phyloP scores from a whole-genome alignment of 2,797 vertebrate genomes.

The Mycteria americana region DNA sequence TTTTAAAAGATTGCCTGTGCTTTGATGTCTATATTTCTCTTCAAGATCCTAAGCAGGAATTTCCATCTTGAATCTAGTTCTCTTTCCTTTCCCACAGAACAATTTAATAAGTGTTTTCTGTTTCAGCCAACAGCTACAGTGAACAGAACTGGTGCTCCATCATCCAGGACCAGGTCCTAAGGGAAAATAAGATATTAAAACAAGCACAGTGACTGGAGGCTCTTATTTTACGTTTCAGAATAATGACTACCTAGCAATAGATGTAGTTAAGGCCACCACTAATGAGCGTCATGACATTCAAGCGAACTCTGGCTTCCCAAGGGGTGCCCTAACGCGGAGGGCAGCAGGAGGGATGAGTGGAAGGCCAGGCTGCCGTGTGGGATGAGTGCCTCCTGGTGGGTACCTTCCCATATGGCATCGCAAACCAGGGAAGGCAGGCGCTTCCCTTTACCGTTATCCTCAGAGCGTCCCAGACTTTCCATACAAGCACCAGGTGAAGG shows the following conservation, averaged over 20 bases:
- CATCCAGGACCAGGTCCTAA: background rate
- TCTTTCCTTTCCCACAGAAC: background rate
- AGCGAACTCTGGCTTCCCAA: background rate
- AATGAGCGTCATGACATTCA: rapidly evolving
- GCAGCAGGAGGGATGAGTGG: rapidly evolving
- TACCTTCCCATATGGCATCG: rapidly evolving
- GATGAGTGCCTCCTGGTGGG: background rate
- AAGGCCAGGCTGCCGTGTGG: background rate
- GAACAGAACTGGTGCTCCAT: background rate
- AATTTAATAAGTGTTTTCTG: background rate
- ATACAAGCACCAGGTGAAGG: background rate
- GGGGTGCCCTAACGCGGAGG: rapidly evolving
- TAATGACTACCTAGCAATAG: background rate
- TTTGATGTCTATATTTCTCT: background rate
- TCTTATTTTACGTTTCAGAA: background rate
- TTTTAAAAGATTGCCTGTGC: background rate
- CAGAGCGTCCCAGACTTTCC: too few relatives aligned
- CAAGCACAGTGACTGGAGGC: background rate
- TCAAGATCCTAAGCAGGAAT: background rate
- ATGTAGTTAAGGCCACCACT: too few relatives aligned
- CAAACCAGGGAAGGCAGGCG: background rate
- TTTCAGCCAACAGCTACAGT: background rate
- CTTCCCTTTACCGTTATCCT: rapidly evolving
- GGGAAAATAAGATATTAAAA: background rate
- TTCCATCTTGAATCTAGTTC: background rate